Evolutionary conservation across 2,113 vertebrate species (phyloP).

Genomic region (Istiophorus platypterus): DNA sequence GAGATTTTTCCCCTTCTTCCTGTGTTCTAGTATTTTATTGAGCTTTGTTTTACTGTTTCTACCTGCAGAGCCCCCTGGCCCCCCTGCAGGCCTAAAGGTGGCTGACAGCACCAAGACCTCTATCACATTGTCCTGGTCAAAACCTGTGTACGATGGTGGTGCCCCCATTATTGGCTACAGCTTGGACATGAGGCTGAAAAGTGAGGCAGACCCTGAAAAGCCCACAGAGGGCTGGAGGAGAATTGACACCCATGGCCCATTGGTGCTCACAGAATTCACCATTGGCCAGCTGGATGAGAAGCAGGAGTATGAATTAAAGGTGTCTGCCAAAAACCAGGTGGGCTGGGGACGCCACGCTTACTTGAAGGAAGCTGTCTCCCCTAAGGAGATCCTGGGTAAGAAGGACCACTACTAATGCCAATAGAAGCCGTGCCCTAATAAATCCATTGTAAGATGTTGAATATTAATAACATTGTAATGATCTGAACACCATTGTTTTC

Average conservation of each 20-base stretch:
- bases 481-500: constrained; percentile 1
- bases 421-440: too few relatives aligned
- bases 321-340: constrained; percentile 97
- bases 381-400: constrained; percentile 96
- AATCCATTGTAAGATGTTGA: background rate
- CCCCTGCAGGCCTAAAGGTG: constrained; percentile 93
- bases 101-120: constrained; percentile 94
- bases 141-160: constrained; percentile 96
- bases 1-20: background rate
- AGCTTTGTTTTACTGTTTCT: constrained; percentile 13
- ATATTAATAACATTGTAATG: background rate
- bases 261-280: constrained; percentile 95
- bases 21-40: background rate
- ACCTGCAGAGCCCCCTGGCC: constrained; percentile 94
- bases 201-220: constrained; percentile 89
- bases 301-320: constrained; percentile 94
- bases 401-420: background rate
- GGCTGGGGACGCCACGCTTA: constrained; percentile 95
- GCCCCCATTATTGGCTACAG: constrained; percentile 95
- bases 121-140: constrained; percentile 93
- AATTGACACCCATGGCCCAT: constrained; percentile 91
- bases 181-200: constrained; percentile 90
- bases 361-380: constrained; percentile 93
- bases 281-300: constrained; percentile 93
- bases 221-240: constrained; percentile 95